These are phyloP conservation scores for Donacobius atricapilla DNA, from an alignment of 2,113 vertebrate species.

Conservation along the genomic window DNA sequence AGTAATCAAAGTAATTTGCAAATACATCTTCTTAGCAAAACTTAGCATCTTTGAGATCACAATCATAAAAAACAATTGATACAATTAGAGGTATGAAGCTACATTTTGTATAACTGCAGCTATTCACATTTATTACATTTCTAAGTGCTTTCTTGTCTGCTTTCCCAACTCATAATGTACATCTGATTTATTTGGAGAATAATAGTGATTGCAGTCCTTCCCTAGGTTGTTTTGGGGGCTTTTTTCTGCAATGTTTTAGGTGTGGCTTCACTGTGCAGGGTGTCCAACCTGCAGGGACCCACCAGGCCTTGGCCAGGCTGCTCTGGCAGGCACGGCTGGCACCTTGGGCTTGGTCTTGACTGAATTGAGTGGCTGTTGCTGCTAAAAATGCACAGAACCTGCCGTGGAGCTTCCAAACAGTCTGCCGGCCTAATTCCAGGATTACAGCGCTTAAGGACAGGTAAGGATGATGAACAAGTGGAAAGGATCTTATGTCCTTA, in stretches of 20 bases:
- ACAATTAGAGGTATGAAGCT: not conserved
- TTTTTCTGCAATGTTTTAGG: not conserved
- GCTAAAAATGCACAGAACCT: not conserved
- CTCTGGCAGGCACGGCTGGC: not conserved
- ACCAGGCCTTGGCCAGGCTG: not conserved
- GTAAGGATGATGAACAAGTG: slow-evolving; percentile 16
- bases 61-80: slow-evolving; percentile 50
- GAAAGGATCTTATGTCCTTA: slow-evolving; percentile 49
- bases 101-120: not conserved
- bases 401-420: not conserved
- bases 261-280: not conserved
- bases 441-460: slow-evolving; percentile 38
- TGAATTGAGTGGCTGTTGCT: not conserved
- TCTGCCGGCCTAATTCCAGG: slow-evolving; percentile 39
- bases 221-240: not conserved
- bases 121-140: slow-evolving; percentile 32
- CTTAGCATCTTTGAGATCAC: slow-evolving; percentile 20
- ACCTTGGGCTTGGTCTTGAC: rapidly evolving
- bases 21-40: slow-evolving; percentile 25
- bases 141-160: slow-evolving; percentile 11
- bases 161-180: not conserved
- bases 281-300: not conserved
- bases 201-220: not conserved
- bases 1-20: slow-evolving; percentile 21
- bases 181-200: not conserved